Evolutionary conservation across 2,888 invertebrate genomes (phyloP).

Genomic region (Augiades crinisus): DNA sequence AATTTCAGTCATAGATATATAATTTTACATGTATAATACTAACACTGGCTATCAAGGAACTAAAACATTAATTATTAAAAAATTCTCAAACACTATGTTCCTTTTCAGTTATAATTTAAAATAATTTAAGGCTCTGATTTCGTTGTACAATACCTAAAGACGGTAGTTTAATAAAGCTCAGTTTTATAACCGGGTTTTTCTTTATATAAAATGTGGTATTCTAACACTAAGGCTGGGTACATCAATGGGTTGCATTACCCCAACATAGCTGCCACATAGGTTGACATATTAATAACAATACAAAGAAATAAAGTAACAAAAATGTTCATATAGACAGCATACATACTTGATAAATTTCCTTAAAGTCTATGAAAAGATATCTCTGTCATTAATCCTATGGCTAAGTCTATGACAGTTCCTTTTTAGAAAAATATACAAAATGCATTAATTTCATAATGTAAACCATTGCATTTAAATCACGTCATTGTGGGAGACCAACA

Average conservation of each 20-base stretch:
- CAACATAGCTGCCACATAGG: constrained; percentile 6
- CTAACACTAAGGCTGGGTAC: constrained; percentile 1
- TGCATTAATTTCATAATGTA: constrained; percentile 60
- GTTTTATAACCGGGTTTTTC: constrained; percentile 12
- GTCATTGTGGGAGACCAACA: constrained; percentile 45
- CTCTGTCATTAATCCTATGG: constrained; percentile 46
- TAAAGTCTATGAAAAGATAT: constrained; percentile 47
- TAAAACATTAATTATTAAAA: constrained; percentile 33
- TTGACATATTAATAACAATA: constrained; percentile 26
- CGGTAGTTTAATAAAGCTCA: constrained; percentile 44
- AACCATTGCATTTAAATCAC: constrained; percentile 43
- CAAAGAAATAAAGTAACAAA: constrained; percentile 36
- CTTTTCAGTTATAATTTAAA: constrained; percentile 29
- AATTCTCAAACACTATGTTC: constrained; percentile 36
- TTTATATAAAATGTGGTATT: background rate
- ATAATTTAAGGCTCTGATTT: constrained; percentile 43
- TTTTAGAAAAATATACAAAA: constrained; percentile 80
- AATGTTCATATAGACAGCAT: constrained; percentile 52
- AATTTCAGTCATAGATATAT: constrained; percentile 28
- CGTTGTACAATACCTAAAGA: constrained; percentile 52
- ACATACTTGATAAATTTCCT: constrained; percentile 52
- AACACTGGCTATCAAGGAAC: constrained; percentile 37
- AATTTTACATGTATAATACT: constrained; percentile 18
- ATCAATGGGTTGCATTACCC: background rate
- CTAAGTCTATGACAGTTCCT: constrained; percentile 63